Conservation (phyloP, 92 coral and sea anemone species). For the Epizoanthus rinbou region DNA sequence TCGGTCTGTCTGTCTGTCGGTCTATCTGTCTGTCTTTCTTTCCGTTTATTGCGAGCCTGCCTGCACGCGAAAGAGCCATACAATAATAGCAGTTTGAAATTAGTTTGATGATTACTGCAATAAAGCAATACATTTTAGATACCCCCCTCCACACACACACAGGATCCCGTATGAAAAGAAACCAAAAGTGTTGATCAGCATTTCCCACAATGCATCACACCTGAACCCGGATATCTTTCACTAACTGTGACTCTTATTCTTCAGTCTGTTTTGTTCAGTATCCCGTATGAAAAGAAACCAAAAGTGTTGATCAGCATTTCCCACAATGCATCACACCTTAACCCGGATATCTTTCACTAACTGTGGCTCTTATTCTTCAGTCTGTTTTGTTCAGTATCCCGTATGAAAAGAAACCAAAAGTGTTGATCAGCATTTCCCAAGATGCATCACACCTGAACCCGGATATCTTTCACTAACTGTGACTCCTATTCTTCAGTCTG, state of each 20-base stretch:
- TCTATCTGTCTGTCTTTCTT: too few species aligned
- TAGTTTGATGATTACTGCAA: too few species aligned
- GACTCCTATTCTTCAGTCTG: background rate
- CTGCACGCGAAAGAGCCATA: too few species aligned
- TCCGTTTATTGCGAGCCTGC: too few species aligned
- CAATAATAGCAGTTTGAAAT: too few species aligned
- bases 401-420: conserved; percentile 19
- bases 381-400: conserved; percentile 19
- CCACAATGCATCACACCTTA: conserved; percentile 34
- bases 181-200: conserved; percentile 31
- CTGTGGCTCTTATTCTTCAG: background rate
- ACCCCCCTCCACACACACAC: too few species aligned
- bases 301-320: conserved; percentile 31
- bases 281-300: conserved; percentile 18
- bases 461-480: too few species aligned
- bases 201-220: conserved; percentile 36
- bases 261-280: conserved; percentile 21
- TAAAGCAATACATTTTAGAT: too few species aligned
- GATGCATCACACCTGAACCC: too few species aligned
- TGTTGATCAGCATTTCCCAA: conserved; percentile 12
- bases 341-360: background rate
- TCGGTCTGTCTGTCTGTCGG: too few species aligned
- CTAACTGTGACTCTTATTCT: background rate
- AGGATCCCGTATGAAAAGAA: conserved; percentile 26
- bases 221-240: background rate